These are phyloP conservation scores for Struthidea cinerea DNA, from an alignment of 2,113 vertebrate genomes.

Conservation along the genomic window DNA sequence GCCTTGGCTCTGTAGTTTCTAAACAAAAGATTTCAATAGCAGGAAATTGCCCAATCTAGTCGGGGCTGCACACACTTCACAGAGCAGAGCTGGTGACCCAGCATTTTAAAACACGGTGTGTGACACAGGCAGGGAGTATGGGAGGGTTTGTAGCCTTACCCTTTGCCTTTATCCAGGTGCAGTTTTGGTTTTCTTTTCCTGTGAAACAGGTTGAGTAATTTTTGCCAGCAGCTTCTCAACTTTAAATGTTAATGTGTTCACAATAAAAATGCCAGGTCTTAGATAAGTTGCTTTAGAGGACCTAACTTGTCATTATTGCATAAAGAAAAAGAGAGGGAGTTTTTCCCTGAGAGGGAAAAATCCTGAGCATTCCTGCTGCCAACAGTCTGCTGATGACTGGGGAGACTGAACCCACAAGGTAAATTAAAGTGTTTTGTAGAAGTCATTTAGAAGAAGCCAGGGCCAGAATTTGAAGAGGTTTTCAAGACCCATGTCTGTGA, in stretches of 20 bases:
- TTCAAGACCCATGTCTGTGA: rapidly evolving
- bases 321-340: not conserved
- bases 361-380: not conserved
- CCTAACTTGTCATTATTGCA: not conserved
- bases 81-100: not conserved
- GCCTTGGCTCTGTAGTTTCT: conserved; percentile 5
- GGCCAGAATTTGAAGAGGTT: not conserved
- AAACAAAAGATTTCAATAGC: conserved; percentile 48
- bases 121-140: not conserved
- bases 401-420: not conserved
- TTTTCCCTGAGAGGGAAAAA: not conserved
- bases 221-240: not conserved
- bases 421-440: not conserved
- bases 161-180: not conserved
- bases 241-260: not conserved
- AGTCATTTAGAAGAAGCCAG: not conserved
- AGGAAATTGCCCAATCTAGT: conserved; percentile 48
- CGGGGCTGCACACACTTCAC: not conserved
- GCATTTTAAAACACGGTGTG: not conserved
- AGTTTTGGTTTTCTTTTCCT: not conserved
- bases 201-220: not conserved
- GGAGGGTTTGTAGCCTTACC: not conserved
- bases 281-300: not conserved
- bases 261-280: not conserved
- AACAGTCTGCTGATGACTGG: not conserved